These are phyloP conservation scores for Artibeus jamaicensis DNA, from an alignment of 2,797 vertebrate species.

Conservation along the genomic window DNA sequence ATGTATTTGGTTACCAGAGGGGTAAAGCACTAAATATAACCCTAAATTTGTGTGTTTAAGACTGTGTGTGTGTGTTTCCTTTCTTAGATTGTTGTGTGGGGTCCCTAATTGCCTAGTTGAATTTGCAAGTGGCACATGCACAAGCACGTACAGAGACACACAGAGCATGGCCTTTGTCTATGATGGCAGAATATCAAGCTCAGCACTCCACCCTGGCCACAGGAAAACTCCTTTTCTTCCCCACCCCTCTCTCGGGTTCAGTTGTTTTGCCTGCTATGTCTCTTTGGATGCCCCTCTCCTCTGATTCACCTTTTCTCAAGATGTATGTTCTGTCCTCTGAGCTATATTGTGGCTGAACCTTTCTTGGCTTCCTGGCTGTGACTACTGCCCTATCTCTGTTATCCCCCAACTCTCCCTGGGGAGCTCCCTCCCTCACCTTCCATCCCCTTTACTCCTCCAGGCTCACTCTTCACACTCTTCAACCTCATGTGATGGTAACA, in stretches of 20 bases:
- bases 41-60: not conserved
- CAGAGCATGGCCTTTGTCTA: not conserved
- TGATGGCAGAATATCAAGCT: not conserved
- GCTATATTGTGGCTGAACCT: not conserved
- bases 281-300: not conserved
- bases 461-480: not conserved
- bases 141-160: not conserved
- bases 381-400: not conserved
- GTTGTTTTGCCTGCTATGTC: not conserved
- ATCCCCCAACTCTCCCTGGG: too few relatives aligned
- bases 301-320: not conserved
- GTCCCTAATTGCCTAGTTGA: not conserved
- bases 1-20: not conserved
- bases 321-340: not conserved
- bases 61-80: not conserved
- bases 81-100: not conserved
- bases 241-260: rapidly evolving
- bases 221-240: not conserved
- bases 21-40: not conserved
- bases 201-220: not conserved
- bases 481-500: not conserved
- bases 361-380: not conserved
- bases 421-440: not conserved
- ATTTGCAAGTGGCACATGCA: rapidly evolving
- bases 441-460: too few relatives aligned